Evolutionary conservation across 2,113 vertebrate species (phyloP), one percentile per base, ranked within the genome.

Genomic region (Urocynchramus pylzowi): DNA sequence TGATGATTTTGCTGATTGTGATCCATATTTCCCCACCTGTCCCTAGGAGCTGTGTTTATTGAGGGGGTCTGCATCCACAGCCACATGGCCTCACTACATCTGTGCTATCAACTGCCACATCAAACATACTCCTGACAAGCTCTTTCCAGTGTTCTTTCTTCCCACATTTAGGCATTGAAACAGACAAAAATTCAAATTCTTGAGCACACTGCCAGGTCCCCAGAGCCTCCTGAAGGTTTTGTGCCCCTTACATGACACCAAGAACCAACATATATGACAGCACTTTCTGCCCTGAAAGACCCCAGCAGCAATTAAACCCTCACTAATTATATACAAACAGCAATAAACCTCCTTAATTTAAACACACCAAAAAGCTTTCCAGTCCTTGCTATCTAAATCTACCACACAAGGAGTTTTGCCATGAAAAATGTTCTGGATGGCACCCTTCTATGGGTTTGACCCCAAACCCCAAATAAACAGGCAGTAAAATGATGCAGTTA

Each of bases 201-300:
- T 68, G 37, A 50, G 47, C 41, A 6, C 23, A 42, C 10, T 47
- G 30, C 64, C 90, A 90, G 54, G 64, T 82, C 95, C 82, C 83
- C 92, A 94, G 64, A 76, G 85, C 42, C 86, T 86, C 93, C 90
- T 82, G 56, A 49, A 85, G 37, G 30, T 79, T 24, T 59, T 96
- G 4, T 90, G 85, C 89, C 83, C 84, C 73, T 93, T 83, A 44
- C 44, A 91, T 84, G 96, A 97, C 97, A 96, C 84, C 96, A 90
- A 76, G 52, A 28, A 95, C 94, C 88, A 96, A 90, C 78, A 63
- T 33, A 59, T 16, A 90, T 53, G 54, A 78, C 73, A 95, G 89
- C 45, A 74, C 88, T 94, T 95, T 96, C 95, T 97, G 86, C 67
- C 71, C 89, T 52, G 69, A 90, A 91, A 96, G 83, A 78, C 86